Evolutionary conservation across 1,140 invertebrate genomes (phyloP), one percentile per base, ranked within the genome.

Genomic region (Akabosia matsudoensis): DNA sequence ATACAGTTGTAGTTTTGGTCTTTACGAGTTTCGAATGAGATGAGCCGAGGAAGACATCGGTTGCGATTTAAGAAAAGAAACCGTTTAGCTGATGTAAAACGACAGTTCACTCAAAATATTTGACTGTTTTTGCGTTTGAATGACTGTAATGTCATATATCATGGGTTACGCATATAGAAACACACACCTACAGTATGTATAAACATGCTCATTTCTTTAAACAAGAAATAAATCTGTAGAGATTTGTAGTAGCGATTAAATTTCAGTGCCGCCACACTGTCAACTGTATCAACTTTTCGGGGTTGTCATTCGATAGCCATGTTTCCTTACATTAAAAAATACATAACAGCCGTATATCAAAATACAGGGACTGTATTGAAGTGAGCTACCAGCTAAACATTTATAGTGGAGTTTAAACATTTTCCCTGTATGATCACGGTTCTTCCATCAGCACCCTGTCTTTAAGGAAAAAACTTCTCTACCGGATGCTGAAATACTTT

Each of bases 241-340:
- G 61, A 67, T 67, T 67, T 67, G 61, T 67, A 30, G 61, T 13
- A 13, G 61, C 61, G 61, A 67, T 67, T 67, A 67, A 67, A 67
- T 67, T 67, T 67, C 61, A 67, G 61, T 67, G 28, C 61, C 61
- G 61, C 61, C 61, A 67, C 28, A 31, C 61, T 67, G 61, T 67
- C 61, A 67, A 67, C 61, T 67, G 61, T 67, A 67, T 67, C 61
- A 67, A 67, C 61, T 67, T 28, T 30, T 16, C 61, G 24, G 7
- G 61, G 3, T 30, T 67, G 78, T 74, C 71, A 79, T 70, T 74
- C 74, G 78, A 79, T 77, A 79, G 61, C 76, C 78, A 77, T 79
- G 78, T 79, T 79, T 79, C 78, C 78, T 75, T 51, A 75, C 33
- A 79, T 75, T 70, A 70, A 74, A 52, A 73, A 56, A 34, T 70